These are phyloP conservation scores for Probosciger aterrimus DNA, from an alignment of 2,113 vertebrate species.

Conservation along the genomic window DNA sequence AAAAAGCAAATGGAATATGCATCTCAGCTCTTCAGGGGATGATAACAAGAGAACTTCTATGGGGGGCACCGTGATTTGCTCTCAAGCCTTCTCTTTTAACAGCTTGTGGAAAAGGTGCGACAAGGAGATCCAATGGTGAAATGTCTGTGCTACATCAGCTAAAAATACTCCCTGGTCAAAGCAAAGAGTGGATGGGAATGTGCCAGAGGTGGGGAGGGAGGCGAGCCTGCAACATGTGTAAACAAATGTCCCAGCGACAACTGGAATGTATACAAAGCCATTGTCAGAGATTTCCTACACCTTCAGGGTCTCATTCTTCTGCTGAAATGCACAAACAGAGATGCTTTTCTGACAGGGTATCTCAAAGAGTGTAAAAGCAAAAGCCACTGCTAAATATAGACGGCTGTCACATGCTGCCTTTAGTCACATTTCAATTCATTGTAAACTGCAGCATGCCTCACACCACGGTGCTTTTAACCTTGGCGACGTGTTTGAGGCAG, in stretches of 20 bases:
- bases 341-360: slow-evolving; percentile 47
- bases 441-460: slow-evolving; percentile 15
- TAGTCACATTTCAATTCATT: slow-evolving; percentile 65
- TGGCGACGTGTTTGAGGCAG: neutral
- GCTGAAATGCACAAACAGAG: slow-evolving; percentile 53
- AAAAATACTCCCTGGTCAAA: slow-evolving; percentile 28
- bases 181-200: neutral
- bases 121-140: neutral
- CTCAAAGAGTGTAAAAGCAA: slow-evolving; percentile 55
- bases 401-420: slow-evolving; percentile 53
- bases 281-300: slow-evolving; percentile 42
- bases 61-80: neutral
- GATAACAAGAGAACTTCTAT: neutral
- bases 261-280: slow-evolving; percentile 23
- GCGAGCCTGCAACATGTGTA: neutral
- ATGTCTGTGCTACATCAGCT: neutral
- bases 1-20: neutral
- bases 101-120: neutral
- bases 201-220: slow-evolving; percentile 1
- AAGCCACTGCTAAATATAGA: slow-evolving; percentile 58
- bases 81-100: neutral
- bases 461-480: neutral
- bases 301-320: slow-evolving; percentile 60
- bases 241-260: slow-evolving; percentile 15
- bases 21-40: neutral